These are phyloP conservation scores for Pyrocoelia pectoralis DNA, from an alignment of 2,888 invertebrate genomes.

Conservation along the genomic window DNA sequence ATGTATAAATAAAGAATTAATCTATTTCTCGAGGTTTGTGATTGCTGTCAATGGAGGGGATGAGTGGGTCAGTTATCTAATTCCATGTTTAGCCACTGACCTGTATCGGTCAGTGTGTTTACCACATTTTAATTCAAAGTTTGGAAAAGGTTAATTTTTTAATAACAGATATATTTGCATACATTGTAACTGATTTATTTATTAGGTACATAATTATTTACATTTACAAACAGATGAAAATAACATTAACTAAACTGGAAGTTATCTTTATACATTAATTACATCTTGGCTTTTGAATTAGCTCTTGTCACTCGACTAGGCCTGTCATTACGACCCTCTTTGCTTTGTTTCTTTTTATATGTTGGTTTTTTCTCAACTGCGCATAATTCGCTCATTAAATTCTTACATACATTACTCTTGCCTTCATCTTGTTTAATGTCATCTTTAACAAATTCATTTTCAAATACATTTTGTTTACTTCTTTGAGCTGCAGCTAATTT, in stretches of 20 bases:
- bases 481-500: conserved; percentile 17
- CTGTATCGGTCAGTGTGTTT: too few species aligned
- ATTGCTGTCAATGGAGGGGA: too few species aligned
- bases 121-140: too few species aligned
- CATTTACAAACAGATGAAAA: neutral
- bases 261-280: too few species aligned
- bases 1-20: too few species aligned
- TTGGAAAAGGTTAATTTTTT: too few species aligned
- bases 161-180: too few species aligned
- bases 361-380: conserved; percentile 16
- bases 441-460: neutral
- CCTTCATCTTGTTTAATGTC: neutral
- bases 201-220: too few species aligned
- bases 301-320: conserved; percentile 1
- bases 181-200: too few species aligned
- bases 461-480: neutral
- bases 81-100: too few species aligned
- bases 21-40: too few species aligned
- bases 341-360: conserved; percentile 9
- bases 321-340: neutral
- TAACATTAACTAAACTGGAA: neutral
- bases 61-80: too few species aligned
- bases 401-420: conserved; percentile 20
- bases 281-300: neutral
- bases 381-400: conserved; percentile 30